Base-by-base conservation (phyloP, 2,113 vertebrate species). In the Sinocyclocheilus anshuiensis region DNA sequence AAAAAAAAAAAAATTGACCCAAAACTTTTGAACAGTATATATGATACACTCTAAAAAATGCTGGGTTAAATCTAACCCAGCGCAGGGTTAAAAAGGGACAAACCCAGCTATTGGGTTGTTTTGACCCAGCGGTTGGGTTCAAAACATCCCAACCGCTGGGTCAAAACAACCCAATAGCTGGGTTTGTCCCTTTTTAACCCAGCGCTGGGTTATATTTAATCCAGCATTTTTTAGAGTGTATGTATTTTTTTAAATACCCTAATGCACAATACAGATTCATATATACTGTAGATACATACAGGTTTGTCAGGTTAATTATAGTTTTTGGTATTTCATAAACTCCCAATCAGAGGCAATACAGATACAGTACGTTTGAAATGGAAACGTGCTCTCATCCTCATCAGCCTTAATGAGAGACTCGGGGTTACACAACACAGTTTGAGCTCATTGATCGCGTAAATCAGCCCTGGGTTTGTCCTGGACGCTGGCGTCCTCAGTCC, bases 381-480 rank as follows among this genome's bases (percentile, higher is more conserved):
- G 89, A 91, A 93, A 91, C 29, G 85, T 81, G 77, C 86, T 83
- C 87, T 86, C 22, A 77, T 77, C 77, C 85, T 89, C 36, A 85
- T 72, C 83, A 69, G 26, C 80, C 72, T 39, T 88, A 87, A 89
- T 85, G 89, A 86, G 61, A 86, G 75, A 45, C 50, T 76, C 77
- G 83, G 2, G 85, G 84, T 93, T 93, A 93, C 84, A 91, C 85
- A 94, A 93, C 86, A 86, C 84, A 74, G 53, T 79, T 89, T 81
- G 50, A 74, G 13, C 18, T 86, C 86, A 92, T 90, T 90, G 91
- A 93, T 91, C 88, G 26, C 89, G 65, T 22, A 90, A 89, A 89
- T 87, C 81, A 87, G 83, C 88, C 86, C 85, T 71, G 42, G 77
- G 81, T 69, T 85, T 91, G 74, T 92, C 81, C 69, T 20, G 15